Conservation (phyloP, 23 tunicate genomes). For the Ascidia mentula region DNA sequence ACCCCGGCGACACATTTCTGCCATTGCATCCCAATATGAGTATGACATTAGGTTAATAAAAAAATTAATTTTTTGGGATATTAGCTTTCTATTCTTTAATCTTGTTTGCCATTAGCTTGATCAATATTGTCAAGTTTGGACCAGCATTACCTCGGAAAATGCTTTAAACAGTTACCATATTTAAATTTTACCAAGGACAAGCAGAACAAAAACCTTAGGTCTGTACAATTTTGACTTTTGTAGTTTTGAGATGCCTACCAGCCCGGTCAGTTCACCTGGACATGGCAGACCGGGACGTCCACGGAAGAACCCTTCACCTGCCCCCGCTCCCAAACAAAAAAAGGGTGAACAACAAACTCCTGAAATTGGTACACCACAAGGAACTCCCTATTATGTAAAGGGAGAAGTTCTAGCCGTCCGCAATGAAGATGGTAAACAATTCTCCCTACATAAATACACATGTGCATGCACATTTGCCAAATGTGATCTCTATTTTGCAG, state of each 20-base stretch:
- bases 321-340: slow-evolving; percentile 27
- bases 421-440: slow-evolving; percentile 79
- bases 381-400: slow-evolving; percentile 78
- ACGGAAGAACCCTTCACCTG: background rate
- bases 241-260: background rate
- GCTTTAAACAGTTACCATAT: too few species aligned
- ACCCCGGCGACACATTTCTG: slow-evolving; percentile 73
- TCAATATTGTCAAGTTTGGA: too few species aligned
- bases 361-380: slow-evolving; percentile 23
- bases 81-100: too few species aligned
- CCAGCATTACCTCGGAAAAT: too few species aligned
- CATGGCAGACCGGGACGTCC: slow-evolving; percentile 11
- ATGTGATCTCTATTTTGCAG: slow-evolving; percentile 20
- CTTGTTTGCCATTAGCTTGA: too few species aligned
- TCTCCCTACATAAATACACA: background rate
- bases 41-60: slow-evolving; percentile 18
- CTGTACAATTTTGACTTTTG: background rate
- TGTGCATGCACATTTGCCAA: background rate
- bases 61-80: too few species aligned
- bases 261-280: slow-evolving; percentile 14
- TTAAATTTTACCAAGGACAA: too few species aligned
- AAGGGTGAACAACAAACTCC: slow-evolving; percentile 1
- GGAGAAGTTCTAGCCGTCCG: slow-evolving; percentile 93
- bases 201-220: too few species aligned
- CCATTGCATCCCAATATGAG: slow-evolving; percentile 56